Conservation (phyloP, 2,113 vertebrate genomes). For the Microtus oregoni region DNA sequence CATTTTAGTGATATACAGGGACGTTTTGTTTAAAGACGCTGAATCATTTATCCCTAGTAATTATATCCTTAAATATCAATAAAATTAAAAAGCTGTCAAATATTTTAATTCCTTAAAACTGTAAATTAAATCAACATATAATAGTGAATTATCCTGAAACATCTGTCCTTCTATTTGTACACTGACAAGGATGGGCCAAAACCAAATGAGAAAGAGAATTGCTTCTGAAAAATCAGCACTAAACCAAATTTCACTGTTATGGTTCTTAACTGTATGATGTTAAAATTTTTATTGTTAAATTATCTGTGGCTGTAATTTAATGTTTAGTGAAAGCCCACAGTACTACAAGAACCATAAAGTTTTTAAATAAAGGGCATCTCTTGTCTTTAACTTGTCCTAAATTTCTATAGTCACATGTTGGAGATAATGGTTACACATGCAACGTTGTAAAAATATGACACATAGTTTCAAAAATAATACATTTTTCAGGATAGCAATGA, state of each 20-base stretch:
- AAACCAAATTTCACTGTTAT: conserved; percentile 43
- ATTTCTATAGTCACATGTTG: conserved; percentile 9
- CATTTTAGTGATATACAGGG: conserved; percentile 55
- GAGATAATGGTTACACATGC: conserved; percentile 23
- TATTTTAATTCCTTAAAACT: conserved; percentile 5
- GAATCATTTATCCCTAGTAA: conserved; percentile 39
- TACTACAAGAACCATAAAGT: not conserved
- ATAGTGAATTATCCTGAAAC: conserved; percentile 65
- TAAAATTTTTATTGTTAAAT: conserved; percentile 55
- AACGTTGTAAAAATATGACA: not conserved
- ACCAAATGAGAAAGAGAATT: conserved; percentile 31
- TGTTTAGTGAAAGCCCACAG: not conserved
- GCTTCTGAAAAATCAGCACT: conserved; percentile 11
- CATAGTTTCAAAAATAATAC: conserved; percentile 28
- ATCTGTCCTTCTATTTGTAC: conserved; percentile 61
- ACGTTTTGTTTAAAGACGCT: conserved; percentile 59
- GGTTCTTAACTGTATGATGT: not conserved
- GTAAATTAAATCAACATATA: conserved; percentile 66
- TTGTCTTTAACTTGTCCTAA: not conserved
- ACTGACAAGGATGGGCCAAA: conserved; percentile 33
- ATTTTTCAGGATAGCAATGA: conserved; percentile 27
- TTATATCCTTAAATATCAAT: conserved; percentile 24
- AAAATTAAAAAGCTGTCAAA: conserved; percentile 69
- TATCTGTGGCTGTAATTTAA: conserved; percentile 26
- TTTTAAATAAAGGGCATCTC: not conserved